A percentile compares a stretch with the other conserved stretches of the same genome.
phyloP scores from a whole-genome alignment of 2,888 invertebrate genomes.

The Monochamus alternatus region DNA sequence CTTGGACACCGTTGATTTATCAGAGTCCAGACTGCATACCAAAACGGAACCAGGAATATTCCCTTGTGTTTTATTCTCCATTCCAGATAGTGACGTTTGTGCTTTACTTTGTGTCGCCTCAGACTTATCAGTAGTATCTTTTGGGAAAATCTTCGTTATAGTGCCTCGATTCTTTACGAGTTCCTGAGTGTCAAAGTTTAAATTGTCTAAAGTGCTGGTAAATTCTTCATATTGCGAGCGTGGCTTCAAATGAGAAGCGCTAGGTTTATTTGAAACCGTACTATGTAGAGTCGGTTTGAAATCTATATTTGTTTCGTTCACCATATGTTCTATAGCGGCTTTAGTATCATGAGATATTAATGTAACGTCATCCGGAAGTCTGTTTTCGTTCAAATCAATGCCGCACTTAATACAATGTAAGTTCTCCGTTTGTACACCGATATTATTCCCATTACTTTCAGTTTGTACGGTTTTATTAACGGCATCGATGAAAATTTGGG shows the following conservation, averaged over 20 bases:
- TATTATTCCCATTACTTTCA: neutral
- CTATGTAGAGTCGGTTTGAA: neutral
- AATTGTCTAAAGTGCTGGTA: conserved; percentile 35
- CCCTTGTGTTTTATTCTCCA: neutral
- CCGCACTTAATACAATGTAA: conserved; percentile 12
- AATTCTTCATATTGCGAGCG: conserved; percentile 37
- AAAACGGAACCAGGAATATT: conserved; percentile 33
- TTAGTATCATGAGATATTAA: neutral
- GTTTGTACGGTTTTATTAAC: conserved; percentile 6
- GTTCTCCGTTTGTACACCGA: conserved; percentile 18
- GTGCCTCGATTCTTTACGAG: conserved; percentile 27
- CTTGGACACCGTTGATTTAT: conserved; percentile 29
- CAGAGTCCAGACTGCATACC: conserved; percentile 37
- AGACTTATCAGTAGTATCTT: neutral
- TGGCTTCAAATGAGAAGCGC: neutral
- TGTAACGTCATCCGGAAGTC: neutral
- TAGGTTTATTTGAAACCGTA: conserved; percentile 14
- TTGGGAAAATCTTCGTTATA: neutral
- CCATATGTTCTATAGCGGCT: neutral
- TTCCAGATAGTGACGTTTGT: neutral
- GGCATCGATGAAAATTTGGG: neutral
- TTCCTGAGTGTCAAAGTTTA: conserved; percentile 47
- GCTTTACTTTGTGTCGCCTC: neutral
- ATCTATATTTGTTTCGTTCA: neutral
- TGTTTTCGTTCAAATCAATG: neutral